Evolutionary conservation across 2,888 invertebrate genomes (phyloP).

Genomic region (Callinectes sapidus): DNA sequence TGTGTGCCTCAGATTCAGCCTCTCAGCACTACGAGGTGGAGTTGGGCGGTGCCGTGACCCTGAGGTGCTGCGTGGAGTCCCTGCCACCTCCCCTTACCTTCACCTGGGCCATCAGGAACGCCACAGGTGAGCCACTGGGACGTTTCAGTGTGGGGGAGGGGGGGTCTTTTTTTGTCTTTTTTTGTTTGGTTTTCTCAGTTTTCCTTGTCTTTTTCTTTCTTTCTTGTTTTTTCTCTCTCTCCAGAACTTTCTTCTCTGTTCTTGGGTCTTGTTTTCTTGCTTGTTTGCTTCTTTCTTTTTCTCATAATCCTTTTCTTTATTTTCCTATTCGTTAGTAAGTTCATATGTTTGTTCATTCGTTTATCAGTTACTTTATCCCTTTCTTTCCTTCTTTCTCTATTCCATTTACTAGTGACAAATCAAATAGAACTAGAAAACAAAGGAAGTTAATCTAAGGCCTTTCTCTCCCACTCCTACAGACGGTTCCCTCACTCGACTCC

Average conservation of each 20-base stretch:
- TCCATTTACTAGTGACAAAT: background rate
- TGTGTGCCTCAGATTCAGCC: slow-evolving; percentile 47
- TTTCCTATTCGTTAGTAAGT: too few species aligned
- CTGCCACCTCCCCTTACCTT: slow-evolving; percentile 60
- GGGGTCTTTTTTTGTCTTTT: too few species aligned
- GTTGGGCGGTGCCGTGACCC: slow-evolving; percentile 31
- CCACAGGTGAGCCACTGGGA: slow-evolving; percentile 45
- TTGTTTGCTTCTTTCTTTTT: background rate
- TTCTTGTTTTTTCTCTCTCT: too few species aligned
- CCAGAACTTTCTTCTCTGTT: background rate
- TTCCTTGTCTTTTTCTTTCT: background rate
- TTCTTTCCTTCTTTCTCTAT: background rate
- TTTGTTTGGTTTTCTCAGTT: background rate
- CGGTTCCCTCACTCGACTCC: background rate
- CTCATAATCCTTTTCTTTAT: too few species aligned
- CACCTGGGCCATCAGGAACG: slow-evolving; percentile 61
- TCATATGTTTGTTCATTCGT: too few species aligned
- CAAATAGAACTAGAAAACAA: background rate
- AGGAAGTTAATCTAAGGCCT: background rate
- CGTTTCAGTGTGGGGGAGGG: background rate
- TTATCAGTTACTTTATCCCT: too few species aligned
- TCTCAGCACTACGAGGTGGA: slow-evolving; percentile 49
- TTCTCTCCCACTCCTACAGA: background rate
- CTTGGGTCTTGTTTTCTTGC: background rate
- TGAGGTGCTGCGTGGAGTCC: slow-evolving; percentile 59